Evolutionary conservation across 1,140 invertebrate genomes (phyloP).

Genomic region (Cheumatopsyche charites): DNA sequence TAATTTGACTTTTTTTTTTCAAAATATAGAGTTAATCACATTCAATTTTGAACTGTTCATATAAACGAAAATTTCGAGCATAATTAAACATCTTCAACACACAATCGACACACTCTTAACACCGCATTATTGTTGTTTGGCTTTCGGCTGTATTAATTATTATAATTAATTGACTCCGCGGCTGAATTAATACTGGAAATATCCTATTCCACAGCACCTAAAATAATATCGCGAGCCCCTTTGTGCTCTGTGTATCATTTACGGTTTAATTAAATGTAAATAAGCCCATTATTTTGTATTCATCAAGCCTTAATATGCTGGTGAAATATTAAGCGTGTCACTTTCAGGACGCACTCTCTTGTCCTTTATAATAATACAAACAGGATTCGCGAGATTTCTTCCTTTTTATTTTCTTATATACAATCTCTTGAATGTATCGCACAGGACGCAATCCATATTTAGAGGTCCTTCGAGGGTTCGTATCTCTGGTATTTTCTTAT

Average conservation of each 20-base stretch:
- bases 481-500: not conserved
- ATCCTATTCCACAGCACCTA: not conserved
- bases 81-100: too few species aligned
- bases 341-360: conserved; percentile 1
- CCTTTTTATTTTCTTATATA: too few species aligned
- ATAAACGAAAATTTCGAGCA: too few species aligned
- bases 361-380: too few species aligned
- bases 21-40: too few species aligned
- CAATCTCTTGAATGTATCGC: too few species aligned
- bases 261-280: conserved; percentile 27
- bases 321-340: conserved; percentile 17
- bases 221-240: conserved; percentile 20
- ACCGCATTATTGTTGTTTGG: not conserved
- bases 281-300: conserved; percentile 28
- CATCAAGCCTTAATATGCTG: conserved; percentile 26
- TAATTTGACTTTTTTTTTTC: too few species aligned
- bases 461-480: too few species aligned
- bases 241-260: conserved; percentile 22
- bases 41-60: too few species aligned
- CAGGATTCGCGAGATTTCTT: too few species aligned
- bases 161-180: conserved; percentile 20
- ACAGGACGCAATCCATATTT: too few species aligned
- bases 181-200: conserved; percentile 17
- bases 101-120: too few species aligned
- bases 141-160: conserved; percentile 19